Evolutionary conservation across 2,797 vertebrate genomes (phyloP), one percentile per base, ranked within the genome.

Genomic region (Craterocephalus amniculus): DNA sequence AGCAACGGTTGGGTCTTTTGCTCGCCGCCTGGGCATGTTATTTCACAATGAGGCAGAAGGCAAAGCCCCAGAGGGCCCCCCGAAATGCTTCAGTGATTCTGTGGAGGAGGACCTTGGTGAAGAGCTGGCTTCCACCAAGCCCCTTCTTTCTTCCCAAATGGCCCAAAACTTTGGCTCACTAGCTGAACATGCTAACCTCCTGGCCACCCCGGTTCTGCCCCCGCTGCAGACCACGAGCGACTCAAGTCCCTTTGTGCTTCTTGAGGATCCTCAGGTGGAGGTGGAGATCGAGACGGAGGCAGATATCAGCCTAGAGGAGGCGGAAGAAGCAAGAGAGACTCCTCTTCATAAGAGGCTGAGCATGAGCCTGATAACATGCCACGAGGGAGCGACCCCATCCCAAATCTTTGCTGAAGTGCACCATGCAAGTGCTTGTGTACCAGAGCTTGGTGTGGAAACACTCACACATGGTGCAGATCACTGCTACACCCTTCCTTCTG

Each of bases 321-420:
- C 87, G 0, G 92, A 94, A 36, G 94, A 94, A 68, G 93, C 93
- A 5, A 87, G 55, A 11, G 90, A 90, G 56, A 86, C 90, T 56
- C 88, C 92, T 2, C 76, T 94, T 36, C 87, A 91, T 78, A 94
- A 91, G 75, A 88, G 91, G 51, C 80, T 95, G 63, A 95, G 94
- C 78, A 83, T 94, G 88, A 95, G 94, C 63, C 86, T 95, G 70
- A 90, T 95, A 9, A 91, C 89, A 0, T 94, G 87, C 72, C 91
- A 85, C 0, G 91, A 95, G 20, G 94, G 93, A 0, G 74, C 84
- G 1, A 76, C 89, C 16, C 83, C 92, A 0, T 78, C 87, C 1
- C 86, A 81, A 43, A 43, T 90, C 49, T 82, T 85, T 13, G 79
- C 78, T 6, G 92, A 94, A 35, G 88, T 91, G 32, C 91, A 87